Base-by-base conservation (phyloP, 2,888 invertebrate genomes). In the Dasysyrphus albostriatus region DNA sequence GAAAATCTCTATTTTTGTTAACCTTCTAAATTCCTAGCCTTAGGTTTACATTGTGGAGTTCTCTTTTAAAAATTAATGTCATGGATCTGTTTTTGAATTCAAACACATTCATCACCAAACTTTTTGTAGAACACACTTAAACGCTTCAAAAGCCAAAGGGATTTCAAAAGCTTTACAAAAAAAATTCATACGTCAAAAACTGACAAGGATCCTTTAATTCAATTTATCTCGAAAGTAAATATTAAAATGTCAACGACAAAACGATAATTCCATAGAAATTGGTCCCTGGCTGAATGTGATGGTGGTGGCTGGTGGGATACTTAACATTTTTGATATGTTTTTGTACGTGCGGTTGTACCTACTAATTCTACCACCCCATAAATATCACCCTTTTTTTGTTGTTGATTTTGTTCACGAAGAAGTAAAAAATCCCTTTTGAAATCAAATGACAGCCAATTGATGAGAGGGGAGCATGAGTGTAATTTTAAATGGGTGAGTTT, bases 221-320 rank as follows among this genome's bases (percentile, higher is more conserved):
- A 81, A 85, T 82, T 82, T 82, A 77, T 85, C 74, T 81, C 69
- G 10, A 73, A 47, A 77, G 74, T 65, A 77, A 77, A 81, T 85
- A 77, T 78, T 77, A 78, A 81, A 82, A 85, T 85, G 77, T 85
- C 85, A 85, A 81, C 85, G 74, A 58, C 85, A 82, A 81, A 54
- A 82, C 56, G 74, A 77, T 61, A 51, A 44, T 77, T 77, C 61
- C 59, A 77, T 81, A 77, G 77, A 85, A 81, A 77, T 70, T 75
- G 67, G 44, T 34, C 54, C 59, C 44, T 72, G 14, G 16, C 24
- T 42, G 10, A 39, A 14, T 44, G 58, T n/a, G 42, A 63, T 9
- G 51, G 47, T 70, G 19, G 58, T 44, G 14, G 42, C 56, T 9
- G 51, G 47, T 70, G n/a, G 58, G 54, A 16, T 16, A 44, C 44